These are phyloP conservation scores for Epinephelus lanceolatus DNA, from an alignment of 2,113 vertebrate species.

Conservation along the genomic window DNA sequence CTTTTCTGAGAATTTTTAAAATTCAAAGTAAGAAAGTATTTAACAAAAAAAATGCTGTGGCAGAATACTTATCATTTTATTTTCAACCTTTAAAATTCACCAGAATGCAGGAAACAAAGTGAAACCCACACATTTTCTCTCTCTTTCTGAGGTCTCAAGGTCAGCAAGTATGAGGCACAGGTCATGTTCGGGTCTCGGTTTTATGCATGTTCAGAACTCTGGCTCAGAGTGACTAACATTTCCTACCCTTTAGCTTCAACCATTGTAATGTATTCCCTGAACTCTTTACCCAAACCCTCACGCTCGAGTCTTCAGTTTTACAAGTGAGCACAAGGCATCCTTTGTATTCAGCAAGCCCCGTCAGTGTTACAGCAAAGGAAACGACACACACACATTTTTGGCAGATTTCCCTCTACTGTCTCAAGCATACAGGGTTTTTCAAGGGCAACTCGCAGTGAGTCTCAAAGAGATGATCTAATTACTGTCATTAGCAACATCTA, in stretches of 20 bases:
- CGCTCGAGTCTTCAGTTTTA: constrained; percentile 16
- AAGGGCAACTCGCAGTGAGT: constrained; percentile 57
- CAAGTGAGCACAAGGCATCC: constrained; percentile 2
- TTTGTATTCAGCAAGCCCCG: constrained; percentile 12
- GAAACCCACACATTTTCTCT: too few relatives aligned
- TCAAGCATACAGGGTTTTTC: constrained; percentile 35
- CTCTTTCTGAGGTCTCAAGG: too few relatives aligned
- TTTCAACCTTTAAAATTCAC: too few relatives aligned
- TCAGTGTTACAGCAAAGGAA: constrained; percentile 5
- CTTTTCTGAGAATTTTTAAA: too few relatives aligned
- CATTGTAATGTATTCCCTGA: not conserved
- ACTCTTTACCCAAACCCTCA: constrained; percentile 5
- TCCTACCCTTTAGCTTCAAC: not conserved
- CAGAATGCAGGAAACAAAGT: too few relatives aligned
- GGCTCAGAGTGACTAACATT: not conserved
- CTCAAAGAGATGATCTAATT: constrained; percentile 71
- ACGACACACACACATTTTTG: not conserved
- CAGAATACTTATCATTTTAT: too few relatives aligned
- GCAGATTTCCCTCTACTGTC: constrained; percentile 20
- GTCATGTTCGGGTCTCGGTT: not conserved
- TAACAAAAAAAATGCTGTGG: too few relatives aligned
- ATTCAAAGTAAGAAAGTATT: too few relatives aligned
- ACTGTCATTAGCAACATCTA: constrained; percentile 70
- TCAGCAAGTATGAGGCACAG: too few relatives aligned
- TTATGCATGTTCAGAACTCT: not conserved